Evolutionary conservation across 2,888 invertebrate species (phyloP).

Genomic region (Ischnura elegans): DNA sequence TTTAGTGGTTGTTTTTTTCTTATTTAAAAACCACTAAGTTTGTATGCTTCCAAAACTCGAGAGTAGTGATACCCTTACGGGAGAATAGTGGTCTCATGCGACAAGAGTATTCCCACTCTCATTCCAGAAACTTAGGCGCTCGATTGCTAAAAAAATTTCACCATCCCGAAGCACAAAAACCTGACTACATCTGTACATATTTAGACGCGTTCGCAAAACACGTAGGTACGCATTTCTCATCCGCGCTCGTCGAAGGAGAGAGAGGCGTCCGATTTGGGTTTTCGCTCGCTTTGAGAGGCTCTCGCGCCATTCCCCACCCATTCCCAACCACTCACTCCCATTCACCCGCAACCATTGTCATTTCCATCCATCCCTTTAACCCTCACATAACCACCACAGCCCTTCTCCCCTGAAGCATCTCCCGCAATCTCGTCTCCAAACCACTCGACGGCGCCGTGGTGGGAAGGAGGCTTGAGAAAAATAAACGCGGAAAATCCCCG

Average conservation of each 20-base stretch:
- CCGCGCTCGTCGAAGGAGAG: background rate
- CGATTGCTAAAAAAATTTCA: too few species aligned
- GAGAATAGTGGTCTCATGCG: too few species aligned
- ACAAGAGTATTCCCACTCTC: too few species aligned
- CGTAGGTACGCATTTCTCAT: background rate
- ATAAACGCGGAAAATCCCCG: conserved; percentile 6
- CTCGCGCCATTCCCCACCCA: conserved; percentile 17
- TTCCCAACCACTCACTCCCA: background rate
- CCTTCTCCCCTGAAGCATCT: background rate
- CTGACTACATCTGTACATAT: background rate
- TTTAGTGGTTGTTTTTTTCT: too few species aligned
- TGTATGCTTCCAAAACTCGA: too few species aligned
- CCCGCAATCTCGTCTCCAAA: conserved; percentile 5
- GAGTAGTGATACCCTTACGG: too few species aligned
- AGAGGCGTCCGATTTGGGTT: conserved; percentile 46
- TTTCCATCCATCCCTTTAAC: background rate
- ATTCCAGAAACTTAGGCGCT: too few species aligned
- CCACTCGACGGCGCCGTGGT: background rate
- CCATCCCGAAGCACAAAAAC: too few species aligned
- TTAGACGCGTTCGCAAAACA: background rate
- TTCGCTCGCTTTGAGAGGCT: conserved; percentile 41
- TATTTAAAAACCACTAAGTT: too few species aligned
- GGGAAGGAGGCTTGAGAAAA: conserved; percentile 6
- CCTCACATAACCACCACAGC: background rate
- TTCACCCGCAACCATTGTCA: background rate